Evolutionary conservation across 2,797 vertebrate species (phyloP), one percentile per base, ranked within the genome.

Genomic region (Coreius guichenoti): DNA sequence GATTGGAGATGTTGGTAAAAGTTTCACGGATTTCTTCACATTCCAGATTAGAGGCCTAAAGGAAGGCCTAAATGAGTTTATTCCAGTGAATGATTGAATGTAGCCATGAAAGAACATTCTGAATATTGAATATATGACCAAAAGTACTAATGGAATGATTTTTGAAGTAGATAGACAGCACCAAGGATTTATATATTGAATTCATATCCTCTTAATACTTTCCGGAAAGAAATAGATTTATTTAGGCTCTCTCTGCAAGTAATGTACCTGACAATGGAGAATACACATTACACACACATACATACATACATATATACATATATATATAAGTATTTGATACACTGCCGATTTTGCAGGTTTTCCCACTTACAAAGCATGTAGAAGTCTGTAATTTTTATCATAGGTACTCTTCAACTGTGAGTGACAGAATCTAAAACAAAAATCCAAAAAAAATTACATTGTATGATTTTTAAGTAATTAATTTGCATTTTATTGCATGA

Each of bases 41-140:
- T 8, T 39, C 23, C 23, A 26, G 21, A 33, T 49, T 49, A 65
- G 39, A 79, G n/a, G 61, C 11, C 61, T 80, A 21, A 49, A 65
- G 43, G 43, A 49, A 80, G 19, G 43, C 67, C 61, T 47, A 80
- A 80, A 67, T 80, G 8, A 65, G 29, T 67, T 80, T 80, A 80
- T 80, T 80, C 39, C 78, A 80, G 26, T 67, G 26, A 80, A 33
- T 67, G 11, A 49, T 17, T 67, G 43, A 61, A 67, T 23, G 12
- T 4, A 78, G 51, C 75, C 58, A 1, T 79, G 58, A 47, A 47
- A 14, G 12, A 68, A 36, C 43, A 49, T 12, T 31, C 26, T 0
- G 17, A 80, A 33, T 49, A 49, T 13, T 65, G 43, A 47, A 49
- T 16, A 80, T 54, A 45, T 63, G 47, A 75, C 47, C 29, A 11